phyloP scores from a whole-genome alignment of 2,113 vertebrate genomes.

The Mastomys natalensis region DNA sequence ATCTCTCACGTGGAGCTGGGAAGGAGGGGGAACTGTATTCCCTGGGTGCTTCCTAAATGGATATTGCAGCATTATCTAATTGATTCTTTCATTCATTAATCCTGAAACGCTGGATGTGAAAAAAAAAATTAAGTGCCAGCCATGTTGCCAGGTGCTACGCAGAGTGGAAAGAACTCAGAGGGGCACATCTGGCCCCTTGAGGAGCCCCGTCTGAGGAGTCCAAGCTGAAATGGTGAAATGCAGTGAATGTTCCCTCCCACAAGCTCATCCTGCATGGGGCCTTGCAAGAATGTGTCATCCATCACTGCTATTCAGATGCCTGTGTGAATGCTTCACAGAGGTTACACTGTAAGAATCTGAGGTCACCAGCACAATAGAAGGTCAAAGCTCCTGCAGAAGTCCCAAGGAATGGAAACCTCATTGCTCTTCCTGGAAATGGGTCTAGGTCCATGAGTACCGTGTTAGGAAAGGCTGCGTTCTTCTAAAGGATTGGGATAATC shows the following conservation, averaged over 20 bases:
- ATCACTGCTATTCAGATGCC: background rate
- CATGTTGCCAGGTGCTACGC: background rate
- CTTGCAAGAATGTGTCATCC: background rate
- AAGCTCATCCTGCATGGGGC: rapidly evolving
- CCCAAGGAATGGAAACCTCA: background rate
- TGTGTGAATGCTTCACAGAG: background rate
- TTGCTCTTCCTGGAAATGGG: background rate
- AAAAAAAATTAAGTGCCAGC: constrained; percentile 6
- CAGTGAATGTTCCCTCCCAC: background rate
- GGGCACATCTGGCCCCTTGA: background rate
- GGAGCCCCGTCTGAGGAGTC: background rate
- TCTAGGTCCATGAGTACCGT: background rate
- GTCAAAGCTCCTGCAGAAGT: background rate
- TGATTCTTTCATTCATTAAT: constrained; percentile 54
- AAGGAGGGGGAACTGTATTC: background rate
- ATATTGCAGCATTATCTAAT: background rate
- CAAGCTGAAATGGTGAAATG: background rate
- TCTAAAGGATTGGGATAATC: background rate
- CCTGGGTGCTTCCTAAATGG: background rate
- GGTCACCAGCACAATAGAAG: background rate
- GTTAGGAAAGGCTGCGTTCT: background rate
- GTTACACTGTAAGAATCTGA: background rate
- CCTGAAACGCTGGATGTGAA: background rate
- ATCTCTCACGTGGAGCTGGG: background rate
- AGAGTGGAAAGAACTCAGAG: background rate